Conservation (phyloP, 2,113 vertebrate species). For the Pipa parva region DNA sequence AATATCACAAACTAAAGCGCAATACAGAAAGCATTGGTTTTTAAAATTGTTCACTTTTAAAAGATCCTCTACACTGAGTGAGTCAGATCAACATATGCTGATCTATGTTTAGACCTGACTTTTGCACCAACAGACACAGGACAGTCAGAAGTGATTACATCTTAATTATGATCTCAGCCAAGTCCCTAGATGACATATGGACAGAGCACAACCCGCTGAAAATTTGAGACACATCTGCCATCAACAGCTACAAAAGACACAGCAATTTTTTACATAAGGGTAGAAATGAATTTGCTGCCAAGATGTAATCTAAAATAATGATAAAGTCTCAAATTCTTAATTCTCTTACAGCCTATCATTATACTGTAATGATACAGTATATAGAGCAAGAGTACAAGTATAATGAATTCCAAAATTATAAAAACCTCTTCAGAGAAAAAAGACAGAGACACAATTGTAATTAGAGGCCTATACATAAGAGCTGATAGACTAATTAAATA, state of each 20-base stretch:
- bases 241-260: not conserved
- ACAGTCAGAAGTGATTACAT: constrained; percentile 38
- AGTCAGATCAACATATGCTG: constrained; percentile 33
- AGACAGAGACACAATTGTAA: too few relatives aligned
- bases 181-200: constrained; percentile 30
- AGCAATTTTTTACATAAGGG: too few relatives aligned
- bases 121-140: constrained; percentile 21
- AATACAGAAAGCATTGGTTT: constrained; percentile 9
- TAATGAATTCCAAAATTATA: too few relatives aligned
- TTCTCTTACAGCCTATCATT: too few relatives aligned
- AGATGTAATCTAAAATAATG: too few relatives aligned
- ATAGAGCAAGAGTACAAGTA: too few relatives aligned
- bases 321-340: too few relatives aligned
- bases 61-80: constrained; percentile 8
- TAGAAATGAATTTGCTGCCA: too few relatives aligned
- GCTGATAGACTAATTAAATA: too few relatives aligned
- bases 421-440: too few relatives aligned
- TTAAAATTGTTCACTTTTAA: constrained; percentile 5
- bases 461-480: too few relatives aligned
- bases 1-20: constrained; percentile 17
- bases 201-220: constrained; percentile 21
- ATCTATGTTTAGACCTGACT: constrained; percentile 32
- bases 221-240: constrained; percentile 35
- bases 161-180: constrained; percentile 29
- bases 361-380: too few relatives aligned